Conservation (phyloP, 2,113 vertebrate species). For the Phyllostomus hastatus region DNA sequence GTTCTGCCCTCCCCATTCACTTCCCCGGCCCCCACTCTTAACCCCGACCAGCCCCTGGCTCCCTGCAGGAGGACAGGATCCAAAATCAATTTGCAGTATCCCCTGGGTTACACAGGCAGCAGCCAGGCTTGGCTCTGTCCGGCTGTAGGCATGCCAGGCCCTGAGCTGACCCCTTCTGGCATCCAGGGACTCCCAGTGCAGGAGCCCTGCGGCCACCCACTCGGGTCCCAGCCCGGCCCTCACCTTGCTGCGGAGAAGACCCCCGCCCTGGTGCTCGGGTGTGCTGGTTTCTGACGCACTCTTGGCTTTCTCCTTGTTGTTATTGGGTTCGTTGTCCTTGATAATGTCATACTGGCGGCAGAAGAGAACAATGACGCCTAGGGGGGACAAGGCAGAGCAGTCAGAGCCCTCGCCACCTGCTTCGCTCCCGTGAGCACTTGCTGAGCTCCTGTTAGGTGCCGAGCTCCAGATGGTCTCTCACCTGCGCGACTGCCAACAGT, state of each 20-base stretch:
- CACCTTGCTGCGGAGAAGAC: conserved; percentile 95
- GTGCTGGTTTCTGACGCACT: conserved; percentile 96
- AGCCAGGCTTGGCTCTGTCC: conserved; percentile 33
- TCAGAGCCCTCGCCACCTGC: background rate
- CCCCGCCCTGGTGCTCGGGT: conserved; percentile 94
- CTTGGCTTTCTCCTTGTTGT: conserved; percentile 99
- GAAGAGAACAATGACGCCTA: conserved; percentile 97
- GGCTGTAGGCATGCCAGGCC: conserved; percentile 19
- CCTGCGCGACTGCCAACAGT: background rate
- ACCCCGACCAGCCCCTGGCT: conserved; percentile 29
- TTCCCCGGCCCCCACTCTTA: background rate
- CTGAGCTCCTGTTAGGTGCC: background rate
- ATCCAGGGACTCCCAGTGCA: background rate
- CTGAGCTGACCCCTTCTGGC: conserved; percentile 24
- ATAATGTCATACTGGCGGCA: conserved; percentile 99
- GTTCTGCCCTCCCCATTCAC: background rate
- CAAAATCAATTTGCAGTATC: conserved; percentile 39
- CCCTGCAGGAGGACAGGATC: conserved; percentile 29
- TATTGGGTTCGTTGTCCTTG: conserved; percentile 97
- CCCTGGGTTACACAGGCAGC: background rate
- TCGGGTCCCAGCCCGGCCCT: background rate
- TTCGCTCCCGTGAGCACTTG: background rate
- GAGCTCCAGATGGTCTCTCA: background rate
- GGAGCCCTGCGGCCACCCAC: background rate
- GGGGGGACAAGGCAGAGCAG: background rate